phyloP scores from a whole-genome alignment of 2,113 vertebrate species.

The Herpetotheres cachinnans region DNA sequence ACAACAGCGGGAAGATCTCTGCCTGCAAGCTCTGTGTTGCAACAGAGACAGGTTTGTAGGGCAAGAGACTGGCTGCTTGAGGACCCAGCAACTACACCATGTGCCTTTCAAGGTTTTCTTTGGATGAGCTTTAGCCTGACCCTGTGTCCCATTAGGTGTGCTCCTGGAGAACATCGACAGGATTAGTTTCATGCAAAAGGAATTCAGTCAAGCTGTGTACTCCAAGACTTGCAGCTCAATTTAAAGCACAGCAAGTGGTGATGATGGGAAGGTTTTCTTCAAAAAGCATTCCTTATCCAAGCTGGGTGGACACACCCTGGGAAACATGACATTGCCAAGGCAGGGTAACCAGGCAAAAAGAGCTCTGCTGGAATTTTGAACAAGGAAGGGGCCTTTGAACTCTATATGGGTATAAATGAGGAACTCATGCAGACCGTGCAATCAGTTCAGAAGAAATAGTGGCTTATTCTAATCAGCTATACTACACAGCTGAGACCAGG shows the following conservation, averaged over 20 bases:
- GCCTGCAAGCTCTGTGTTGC: neutral
- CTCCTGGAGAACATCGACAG: neutral
- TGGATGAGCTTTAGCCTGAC: neutral
- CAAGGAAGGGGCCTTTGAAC: neutral
- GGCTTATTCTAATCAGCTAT: neutral
- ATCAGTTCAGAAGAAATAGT: neutral
- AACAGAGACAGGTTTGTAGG: neutral
- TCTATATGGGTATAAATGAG: neutral
- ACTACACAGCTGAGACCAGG: neutral
- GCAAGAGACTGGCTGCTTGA: neutral
- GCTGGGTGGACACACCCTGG: neutral
- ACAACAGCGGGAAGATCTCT: neutral
- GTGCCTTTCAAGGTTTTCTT: neutral
- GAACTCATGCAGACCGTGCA: neutral
- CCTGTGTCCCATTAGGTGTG: neutral
- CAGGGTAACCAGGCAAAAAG: neutral
- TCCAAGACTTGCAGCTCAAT: neutral
- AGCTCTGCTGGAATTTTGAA: neutral
- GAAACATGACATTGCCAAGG: neutral
- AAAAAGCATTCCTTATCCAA: neutral
- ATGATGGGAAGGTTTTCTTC: neutral
- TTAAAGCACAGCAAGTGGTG: neutral
- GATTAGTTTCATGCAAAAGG: neutral
- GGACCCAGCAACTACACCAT: neutral
- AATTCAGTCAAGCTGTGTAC: neutral